Conservation (phyloP, 2,888 invertebrate species). For the Thera obeliscata region DNA sequence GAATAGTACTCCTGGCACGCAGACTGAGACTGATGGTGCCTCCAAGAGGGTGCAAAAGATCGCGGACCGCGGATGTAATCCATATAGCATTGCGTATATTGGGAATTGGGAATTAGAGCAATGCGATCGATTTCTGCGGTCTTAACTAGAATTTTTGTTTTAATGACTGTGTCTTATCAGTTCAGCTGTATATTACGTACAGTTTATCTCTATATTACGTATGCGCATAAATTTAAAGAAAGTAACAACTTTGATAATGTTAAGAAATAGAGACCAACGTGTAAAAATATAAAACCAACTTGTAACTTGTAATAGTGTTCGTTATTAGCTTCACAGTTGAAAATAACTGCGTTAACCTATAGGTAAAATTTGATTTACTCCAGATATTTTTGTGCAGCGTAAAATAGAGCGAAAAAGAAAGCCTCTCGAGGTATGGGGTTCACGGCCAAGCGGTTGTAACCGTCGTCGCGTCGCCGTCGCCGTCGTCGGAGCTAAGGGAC, state of each 20-base stretch:
- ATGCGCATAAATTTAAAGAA: slow-evolving; percentile 27
- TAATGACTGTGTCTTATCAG: slow-evolving; percentile 8
- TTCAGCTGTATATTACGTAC: slow-evolving; percentile 2
- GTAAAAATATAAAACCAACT: neutral
- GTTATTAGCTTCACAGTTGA: no score
- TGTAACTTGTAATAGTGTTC: no score
- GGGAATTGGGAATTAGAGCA: no score
- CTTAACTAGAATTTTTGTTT: neutral
- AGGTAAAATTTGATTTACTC: no score
- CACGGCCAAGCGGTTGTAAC: neutral
- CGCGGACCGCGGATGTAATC: no score
- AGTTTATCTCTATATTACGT: neutral
- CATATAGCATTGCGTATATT: no score
- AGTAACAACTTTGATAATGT: slow-evolving; percentile 21
- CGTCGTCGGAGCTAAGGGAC: neutral
- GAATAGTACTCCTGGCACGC: no score
- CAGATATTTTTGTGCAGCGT: neutral
- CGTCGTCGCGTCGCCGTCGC: no score
- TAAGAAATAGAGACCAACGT: neutral
- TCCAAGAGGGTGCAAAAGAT: no score
- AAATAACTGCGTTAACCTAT: no score
- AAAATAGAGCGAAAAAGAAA: neutral
- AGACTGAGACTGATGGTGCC: no score
- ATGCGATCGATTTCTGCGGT: no score
- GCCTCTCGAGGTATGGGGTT: neutral